Conservation (phyloP, 2,797 vertebrate genomes). For the Tauraco hartlaubi region DNA sequence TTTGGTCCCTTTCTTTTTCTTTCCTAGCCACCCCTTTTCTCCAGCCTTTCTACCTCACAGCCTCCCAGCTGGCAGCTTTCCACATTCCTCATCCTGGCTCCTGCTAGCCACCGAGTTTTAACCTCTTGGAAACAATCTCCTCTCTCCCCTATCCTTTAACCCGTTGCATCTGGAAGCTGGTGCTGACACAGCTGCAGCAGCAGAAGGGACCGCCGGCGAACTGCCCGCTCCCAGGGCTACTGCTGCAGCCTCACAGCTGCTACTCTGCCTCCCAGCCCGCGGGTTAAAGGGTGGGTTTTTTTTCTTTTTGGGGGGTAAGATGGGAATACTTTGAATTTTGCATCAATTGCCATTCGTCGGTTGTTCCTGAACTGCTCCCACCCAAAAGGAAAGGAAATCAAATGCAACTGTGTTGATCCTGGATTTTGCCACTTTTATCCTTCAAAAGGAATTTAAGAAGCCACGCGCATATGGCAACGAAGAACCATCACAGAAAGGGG, state of each 20-base stretch:
- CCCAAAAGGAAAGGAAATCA: constrained; percentile 27
- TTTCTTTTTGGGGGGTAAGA: background rate
- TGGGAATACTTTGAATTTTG: background rate
- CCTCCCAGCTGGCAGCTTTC: background rate
- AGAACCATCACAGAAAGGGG: background rate
- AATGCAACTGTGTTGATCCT: constrained; percentile 26
- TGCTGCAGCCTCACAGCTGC: background rate
- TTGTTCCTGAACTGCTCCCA: background rate
- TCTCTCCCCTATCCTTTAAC: background rate
- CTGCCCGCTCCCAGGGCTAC: background rate
- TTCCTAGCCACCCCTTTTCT: background rate
- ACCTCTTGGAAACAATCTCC: background rate
- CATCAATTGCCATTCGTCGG: background rate
- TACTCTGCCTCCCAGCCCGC: background rate
- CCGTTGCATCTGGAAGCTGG: background rate
- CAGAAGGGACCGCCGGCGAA: background rate
- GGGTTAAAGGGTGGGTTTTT: background rate
- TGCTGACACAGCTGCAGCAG: background rate
- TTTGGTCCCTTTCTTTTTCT: background rate
- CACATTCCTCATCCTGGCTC: background rate
- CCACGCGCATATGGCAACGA: accelerated
- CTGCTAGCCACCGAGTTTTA: background rate
- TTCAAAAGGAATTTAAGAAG: constrained; percentile 35
- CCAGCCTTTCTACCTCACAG: background rate
- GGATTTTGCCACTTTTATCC: constrained; percentile 18